Evolutionary conservation across 2,113 vertebrate species (phyloP), one percentile per base, ranked within the genome.

Genomic region (Passer montanus): DNA sequence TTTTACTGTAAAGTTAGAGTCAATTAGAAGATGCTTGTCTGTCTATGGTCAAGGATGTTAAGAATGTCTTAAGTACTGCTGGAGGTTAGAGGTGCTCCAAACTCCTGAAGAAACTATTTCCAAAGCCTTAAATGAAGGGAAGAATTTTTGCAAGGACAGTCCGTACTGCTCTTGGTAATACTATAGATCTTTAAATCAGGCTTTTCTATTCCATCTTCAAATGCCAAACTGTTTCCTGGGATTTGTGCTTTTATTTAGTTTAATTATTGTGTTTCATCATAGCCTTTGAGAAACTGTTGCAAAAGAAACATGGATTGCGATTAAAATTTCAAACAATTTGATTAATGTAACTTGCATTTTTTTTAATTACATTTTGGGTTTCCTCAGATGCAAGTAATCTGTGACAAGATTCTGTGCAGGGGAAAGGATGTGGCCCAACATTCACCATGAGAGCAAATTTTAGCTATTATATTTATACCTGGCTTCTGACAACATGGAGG

Each of bases 121-220:
- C 52, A 89, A 93, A 82, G 87, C 92, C 83, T 94, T 96, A 96
- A 89, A 68, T 33, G 27, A 82, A 69, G 6, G n/a, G 50, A 82
- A 13, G 23, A 95, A 37, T 66, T 91, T 89, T 81, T 93, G 52
- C 50, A 88, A 86, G 33, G 53, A 52, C 2, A 3, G 79, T 90
- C 56, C 56, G 56, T 92, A 66, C 84, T 63, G 31, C 33, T 64
- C 5, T 70, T 81, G 22, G 13, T 92, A 68, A 52, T 88, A 27
- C 8, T 43, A 11, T 23, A 86, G 44, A 7, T 52, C 44, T 67
- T 84, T 52, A 92, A 84, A 79, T 70, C 43, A 52, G 55, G 13
- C 37, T 94, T 74, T 93, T 83, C 52, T 93, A 16, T 68, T 85
- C 26, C 26, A 14, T 50, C 19, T 70, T 87, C 39, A 77, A 70